A percentile compares a stretch with the other conserved stretches of the same genome.
Evolutionary conservation across 2,113 vertebrate genomes (phyloP).

Genomic region (Perognathus longimembris): DNA sequence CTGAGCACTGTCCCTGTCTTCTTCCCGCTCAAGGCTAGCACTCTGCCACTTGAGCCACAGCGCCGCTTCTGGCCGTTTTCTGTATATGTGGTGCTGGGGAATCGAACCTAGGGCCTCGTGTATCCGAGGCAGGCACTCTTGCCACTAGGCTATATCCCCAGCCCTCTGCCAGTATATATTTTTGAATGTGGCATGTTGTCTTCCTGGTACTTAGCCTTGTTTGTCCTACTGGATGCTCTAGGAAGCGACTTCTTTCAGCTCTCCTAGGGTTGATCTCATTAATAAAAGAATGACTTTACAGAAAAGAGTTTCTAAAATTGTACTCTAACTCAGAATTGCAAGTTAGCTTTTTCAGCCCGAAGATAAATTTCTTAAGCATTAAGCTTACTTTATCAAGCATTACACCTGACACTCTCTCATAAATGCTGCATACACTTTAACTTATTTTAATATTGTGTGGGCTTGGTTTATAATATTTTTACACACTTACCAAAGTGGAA

Average conservation of each 20-base stretch:
- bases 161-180: background rate
- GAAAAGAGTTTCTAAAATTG: slow-evolving; percentile 90
- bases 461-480: slow-evolving; percentile 85
- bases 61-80: too few species aligned
- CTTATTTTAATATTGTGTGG: slow-evolving; percentile 88
- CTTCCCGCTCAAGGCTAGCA: too few species aligned
- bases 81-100: too few species aligned
- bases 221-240: slow-evolving; percentile 51
- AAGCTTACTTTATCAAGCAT: slow-evolving; percentile 89
- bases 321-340: slow-evolving; percentile 84
- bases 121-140: too few species aligned
- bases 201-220: slow-evolving; percentile 39
- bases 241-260: slow-evolving; percentile 81
- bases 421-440: slow-evolving; percentile 89
- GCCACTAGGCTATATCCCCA: too few species aligned
- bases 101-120: too few species aligned
- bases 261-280: slow-evolving; percentile 86
- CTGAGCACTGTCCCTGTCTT: too few species aligned
- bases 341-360: slow-evolving; percentile 85
- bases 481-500: slow-evolving; percentile 83
- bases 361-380: slow-evolving; percentile 88
- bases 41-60: too few species aligned
- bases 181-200: background rate
- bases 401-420: slow-evolving; percentile 89
- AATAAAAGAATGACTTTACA: slow-evolving; percentile 89